Base-by-base conservation (phyloP, 2,888 invertebrate genomes). In the Parelbella ahira region DNA sequence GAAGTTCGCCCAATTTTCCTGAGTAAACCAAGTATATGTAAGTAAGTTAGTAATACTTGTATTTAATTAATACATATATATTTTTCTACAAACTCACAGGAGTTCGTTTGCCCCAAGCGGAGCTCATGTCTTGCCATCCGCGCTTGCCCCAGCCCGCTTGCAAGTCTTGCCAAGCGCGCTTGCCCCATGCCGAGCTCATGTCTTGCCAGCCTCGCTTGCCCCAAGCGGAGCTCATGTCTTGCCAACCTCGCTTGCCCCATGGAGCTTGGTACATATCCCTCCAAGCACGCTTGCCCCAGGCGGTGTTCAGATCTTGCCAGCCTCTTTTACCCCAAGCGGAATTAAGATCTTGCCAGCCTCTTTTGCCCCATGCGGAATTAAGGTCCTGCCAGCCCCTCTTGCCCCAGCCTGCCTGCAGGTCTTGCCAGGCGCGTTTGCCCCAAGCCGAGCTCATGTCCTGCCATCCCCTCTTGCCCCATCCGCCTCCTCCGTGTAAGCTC, bases 1-100 rank as follows among this genome's bases (percentile, higher is more conserved):
- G 66, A 93, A 88, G 54, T 90, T 90, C 18, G 90, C 88, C 93
- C 93, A 93, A 48, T 79, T 90, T 50, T 91, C 87, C 82, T 92
- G 88, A 15, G 15, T n/a, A n/a, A n/a, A n/a, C n/a, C n/a, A n/a
- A n/a, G n/a, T n/a, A n/a, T n/a, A n/a, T n/a, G n/a, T n/a, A n/a
- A n/a, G n/a, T n/a, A n/a, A n/a, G n/a, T n/a, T n/a, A n/a, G 15
- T 15, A 3, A 3, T 15, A 4, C 15, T 15, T 15, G 15, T 15
- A 15, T 15, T 15, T 15, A 3, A 15, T 15, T 9, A 8, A 3
- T 3, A 9, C 3, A 24, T 24, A 9, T 9, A 9, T 25, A 23
- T 2, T 8, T 11, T 11, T 25, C 6, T 2, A 79, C 80, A 20
- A 6, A 73, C 76, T 72, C 45, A 81, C 81, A 50, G 78, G 78